These are phyloP conservation scores for Conomelus anceps DNA, from an alignment of 2,888 invertebrate species.

Conservation along the genomic window DNA sequence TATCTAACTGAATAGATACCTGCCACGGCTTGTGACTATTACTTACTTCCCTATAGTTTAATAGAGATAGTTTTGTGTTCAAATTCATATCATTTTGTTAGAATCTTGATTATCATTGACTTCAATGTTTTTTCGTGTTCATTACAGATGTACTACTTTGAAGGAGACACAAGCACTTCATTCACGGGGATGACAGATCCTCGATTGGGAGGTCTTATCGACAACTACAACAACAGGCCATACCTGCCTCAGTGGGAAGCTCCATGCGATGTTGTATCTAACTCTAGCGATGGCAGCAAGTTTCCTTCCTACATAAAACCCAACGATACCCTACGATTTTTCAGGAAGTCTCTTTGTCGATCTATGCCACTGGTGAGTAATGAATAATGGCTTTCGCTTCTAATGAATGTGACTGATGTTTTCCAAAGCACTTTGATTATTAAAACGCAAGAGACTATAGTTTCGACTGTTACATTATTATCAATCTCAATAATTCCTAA, in stretches of 20 bases:
- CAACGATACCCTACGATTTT: slow-evolving; percentile 67
- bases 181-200: slow-evolving; percentile 63
- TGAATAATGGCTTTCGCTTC: neutral
- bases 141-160: slow-evolving; percentile 76
- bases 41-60: no score
- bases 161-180: slow-evolving; percentile 70
- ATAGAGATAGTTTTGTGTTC: no score
- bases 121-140: no score
- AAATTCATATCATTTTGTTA: no score
- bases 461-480: no score
- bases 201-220: slow-evolving; percentile 59
- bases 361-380: slow-evolving; percentile 65
- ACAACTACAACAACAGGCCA: slow-evolving; percentile 65
- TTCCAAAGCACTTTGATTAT: neutral
- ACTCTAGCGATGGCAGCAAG: slow-evolving; percentile 79
- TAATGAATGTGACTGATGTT: no score
- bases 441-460: no score
- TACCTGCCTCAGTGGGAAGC: slow-evolving; percentile 73
- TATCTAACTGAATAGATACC: no score
- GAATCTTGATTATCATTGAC: no score
- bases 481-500: no score
- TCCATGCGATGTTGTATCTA: slow-evolving; percentile 67
- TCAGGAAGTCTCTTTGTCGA: slow-evolving; percentile 77
- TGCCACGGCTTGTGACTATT: no score
- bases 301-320: slow-evolving; percentile 63